Percentiles rank a stretch among this genome's conserved stretches.
Conservation (phyloP, 1,140 invertebrate species). For the Maconellicoccus hirsutus region DNA sequence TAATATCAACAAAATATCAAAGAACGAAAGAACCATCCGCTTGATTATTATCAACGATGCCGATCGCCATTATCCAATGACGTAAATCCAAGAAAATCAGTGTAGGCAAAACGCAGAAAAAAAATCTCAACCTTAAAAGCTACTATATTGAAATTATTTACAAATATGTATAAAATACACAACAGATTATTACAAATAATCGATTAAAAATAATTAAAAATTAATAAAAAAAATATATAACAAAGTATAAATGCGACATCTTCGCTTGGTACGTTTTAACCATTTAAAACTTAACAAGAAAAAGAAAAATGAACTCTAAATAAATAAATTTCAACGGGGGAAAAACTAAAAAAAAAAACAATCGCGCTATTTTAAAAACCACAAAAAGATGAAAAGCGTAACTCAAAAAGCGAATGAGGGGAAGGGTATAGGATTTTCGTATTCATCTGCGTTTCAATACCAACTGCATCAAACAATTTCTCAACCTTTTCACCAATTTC, state of each 20-base stretch:
- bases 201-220: not conserved
- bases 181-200: not conserved
- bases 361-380: not conserved
- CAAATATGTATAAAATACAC: not conserved
- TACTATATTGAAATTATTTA: not conserved
- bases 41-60: too few species aligned
- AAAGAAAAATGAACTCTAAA: not conserved
- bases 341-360: not conserved
- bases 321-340: too few species aligned
- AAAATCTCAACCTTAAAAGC: not conserved
- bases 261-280: not conserved
- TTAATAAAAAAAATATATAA: not conserved
- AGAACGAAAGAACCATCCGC: too few species aligned
- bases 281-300: not conserved
- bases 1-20: too few species aligned
- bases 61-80: too few species aligned
- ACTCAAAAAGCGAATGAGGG: not conserved
- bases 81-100: too few species aligned
- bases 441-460: conserved; percentile 1
- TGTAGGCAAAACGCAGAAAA: not conserved
- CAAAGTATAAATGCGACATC: not conserved
- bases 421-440: not conserved
- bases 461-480: conserved; percentile 35
- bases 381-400: not conserved
- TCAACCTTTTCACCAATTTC: conserved; percentile 38